Evolutionary conservation across 2,797 vertebrate species (phyloP), one percentile per base, ranked within the genome.

Genomic region (Geotria australis): DNA sequence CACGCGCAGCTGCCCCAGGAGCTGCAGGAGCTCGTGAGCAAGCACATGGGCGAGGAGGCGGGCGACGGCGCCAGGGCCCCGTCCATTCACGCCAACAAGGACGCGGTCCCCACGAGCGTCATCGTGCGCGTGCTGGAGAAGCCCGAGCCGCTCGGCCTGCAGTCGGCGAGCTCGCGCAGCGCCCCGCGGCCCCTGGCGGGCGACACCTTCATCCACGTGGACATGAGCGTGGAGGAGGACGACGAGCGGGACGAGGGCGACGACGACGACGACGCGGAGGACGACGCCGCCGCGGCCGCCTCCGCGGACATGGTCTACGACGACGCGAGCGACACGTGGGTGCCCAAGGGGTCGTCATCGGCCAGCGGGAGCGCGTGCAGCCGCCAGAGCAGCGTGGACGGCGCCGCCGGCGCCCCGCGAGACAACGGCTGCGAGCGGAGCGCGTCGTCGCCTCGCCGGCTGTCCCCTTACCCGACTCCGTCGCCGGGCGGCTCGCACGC

Each of bases 21-120:
- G 68, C 75, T 96, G 7, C 88, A 96, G 75, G 85, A 91, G 63
- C 93, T 95, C 85, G 79, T 95, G 64, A 81, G 75, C 66, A 89
- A 93, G 61, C 89, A 96, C 70, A 74, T 96, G 70, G 81, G 83
- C 2, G 77, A 76, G 0, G 78, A 81, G 63, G 66, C 71, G 5
- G 51, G 70, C 60, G 74, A 75, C 62, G 62, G 67, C 9, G 72
- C 76, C 2, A 65, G 77, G 69, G 83, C 85, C 58, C 67, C 76
- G 1, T 72, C 79, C 10, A 77, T 74, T 47, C 62, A 84, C 64
- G 78, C 80, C 2, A 78, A 79, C 2, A 78, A 79, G 2, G 82
- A 91, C 2, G 80, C 85, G 8, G 89, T 96, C 4, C 89, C 89
- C 47, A 86, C 85, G 8, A 83, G 85, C 0, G 76, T 95, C 65